Percentiles rank a stretch among this genome's conserved stretches.
phyloP scores from a whole-genome alignment of 2,888 invertebrate genomes.

The Beris morrisii region DNA sequence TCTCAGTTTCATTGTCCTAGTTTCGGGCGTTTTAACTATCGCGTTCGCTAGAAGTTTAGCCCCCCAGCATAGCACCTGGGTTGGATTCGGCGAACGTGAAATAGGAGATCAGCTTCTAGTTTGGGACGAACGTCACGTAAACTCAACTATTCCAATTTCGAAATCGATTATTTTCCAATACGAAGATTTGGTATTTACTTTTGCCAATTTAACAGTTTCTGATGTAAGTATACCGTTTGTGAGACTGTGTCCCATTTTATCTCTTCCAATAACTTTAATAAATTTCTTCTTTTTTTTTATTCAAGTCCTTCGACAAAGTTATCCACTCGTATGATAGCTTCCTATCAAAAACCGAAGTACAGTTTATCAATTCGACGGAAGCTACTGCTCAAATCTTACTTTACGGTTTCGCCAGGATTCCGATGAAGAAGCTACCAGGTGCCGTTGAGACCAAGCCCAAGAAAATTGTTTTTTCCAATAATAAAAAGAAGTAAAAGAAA shows the following conservation, averaged over 20 bases:
- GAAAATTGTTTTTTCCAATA: constrained; percentile 30
- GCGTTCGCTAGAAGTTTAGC: not conserved
- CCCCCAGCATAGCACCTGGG: constrained; percentile 16
- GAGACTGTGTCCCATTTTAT: constrained; percentile 1
- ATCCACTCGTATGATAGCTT: constrained; percentile 31
- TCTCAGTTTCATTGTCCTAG: not conserved
- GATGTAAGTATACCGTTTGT: constrained; percentile 29
- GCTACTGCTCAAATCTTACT: constrained; percentile 29
- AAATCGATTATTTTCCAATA: constrained; percentile 28
- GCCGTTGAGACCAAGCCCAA: constrained; percentile 12
- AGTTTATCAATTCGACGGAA: constrained; percentile 29
- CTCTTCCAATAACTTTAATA: not conserved
- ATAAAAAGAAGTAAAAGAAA: constrained; percentile 10
- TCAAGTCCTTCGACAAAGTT: constrained; percentile 32
- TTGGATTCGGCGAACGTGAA: constrained; percentile 33
- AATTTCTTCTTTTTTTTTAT: not conserved
- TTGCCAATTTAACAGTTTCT: constrained; percentile 31
- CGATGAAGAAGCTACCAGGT: constrained; percentile 19
- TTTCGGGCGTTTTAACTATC: no score
- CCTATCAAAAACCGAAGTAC: constrained; percentile 33
- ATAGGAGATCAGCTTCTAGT: constrained; percentile 26
- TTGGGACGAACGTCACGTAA: constrained; percentile 28
- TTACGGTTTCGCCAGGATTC: constrained; percentile 28
- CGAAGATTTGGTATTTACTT: constrained; percentile 32
- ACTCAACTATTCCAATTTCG: constrained; percentile 24